Base-by-base conservation (phyloP, 2,797 vertebrate genomes). In the Rallus crepitans region DNA sequence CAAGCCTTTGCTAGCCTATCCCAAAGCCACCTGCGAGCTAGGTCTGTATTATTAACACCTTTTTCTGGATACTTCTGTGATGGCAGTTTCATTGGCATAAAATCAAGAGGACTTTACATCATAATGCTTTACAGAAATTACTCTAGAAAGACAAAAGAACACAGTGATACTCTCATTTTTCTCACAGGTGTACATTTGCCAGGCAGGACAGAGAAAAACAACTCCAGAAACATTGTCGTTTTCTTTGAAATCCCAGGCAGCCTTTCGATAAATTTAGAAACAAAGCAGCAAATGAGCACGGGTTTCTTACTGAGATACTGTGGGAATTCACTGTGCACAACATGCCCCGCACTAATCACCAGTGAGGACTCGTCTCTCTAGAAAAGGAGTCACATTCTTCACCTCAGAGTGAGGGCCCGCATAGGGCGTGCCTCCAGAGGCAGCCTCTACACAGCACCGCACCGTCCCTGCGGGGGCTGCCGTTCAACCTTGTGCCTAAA, bases 21-120 rank as follows among this genome's bases (percentile, higher is more conserved):
- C 81, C 61, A 82, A 90, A 94, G 71, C 83, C 92, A 87, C 68
- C 91, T 91, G 88, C 85, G 83, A 92, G 89, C 33, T 87, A 68
- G 83, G 77, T 64, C 76, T 78, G 76, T 90, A 89, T 64, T 73
- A 87, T 57, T 85, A 95, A 87, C 88, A 93, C 53, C 48, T 90
- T 90, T 90, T 85, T 87, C 90, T 75, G 75, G 88, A 81, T 28
- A 57, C 8, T 84, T 89, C 61, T 63, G 11, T 72, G 69, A 80
- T 72, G 82, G 80, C 71, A 94, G 66, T 83, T 83, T 91, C 71
- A 78, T 69, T 78, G 90, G 61, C 83, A 76, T 66, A 89, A 96
- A 93, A 96, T 48, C 80, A 94, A 83, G 35, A 68, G 30, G 78
- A 61, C 15, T 96, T 94, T 48, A 86, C 40, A 75, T 40, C 89